Base-by-base conservation (phyloP, 2,888 invertebrate species). In the Erebia epiphron region DNA sequence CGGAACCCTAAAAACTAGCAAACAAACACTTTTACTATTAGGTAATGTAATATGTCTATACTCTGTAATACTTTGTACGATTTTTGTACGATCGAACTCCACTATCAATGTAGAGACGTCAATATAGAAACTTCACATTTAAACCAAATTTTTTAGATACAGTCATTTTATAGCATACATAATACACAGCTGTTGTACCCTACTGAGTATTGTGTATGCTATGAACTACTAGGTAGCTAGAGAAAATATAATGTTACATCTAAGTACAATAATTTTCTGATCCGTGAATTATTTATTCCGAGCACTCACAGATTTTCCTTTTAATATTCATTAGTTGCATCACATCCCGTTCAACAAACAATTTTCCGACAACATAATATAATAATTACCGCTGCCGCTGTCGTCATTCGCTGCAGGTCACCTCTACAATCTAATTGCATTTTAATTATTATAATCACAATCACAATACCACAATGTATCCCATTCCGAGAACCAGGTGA, bases 381-480 rank as follows among this genome's bases (percentile, higher is more conserved):
- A 35, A 35, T 35, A 7, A 35, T 35, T 35, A 68, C 50, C 43
- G 8, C 62, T 35, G 14, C 9, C 16, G 61, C 69, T 67, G 71
- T 74, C 68, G 72, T 76, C 72, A 75, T 75, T 76, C 77, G 73
- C 68, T 21, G 56, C 73, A 68, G 72, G 75, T 74, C 76, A 75
- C 69, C 74, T 68, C 71, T 69, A 76, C 70, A 70, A 75, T 62
- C 67, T 82, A 83, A 85, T 78, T 82, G 78, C 75, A 77, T 74
- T 77, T 75, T 82, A 84, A 82, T 80, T 72, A 77, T 35, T 35
- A 35, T 76, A 74, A 50, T 67, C 70, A 56, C 21, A 57, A 57
- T 54, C 54, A 68, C 69, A 70, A 69, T 75, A 73, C 72, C 73
- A 76, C 76, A 61, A 41, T 13, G 61, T 18, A 13, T 14, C 7